phyloP scores from a whole-genome alignment of 23 tunicate genomes.

The Halocynthia aurantium region DNA sequence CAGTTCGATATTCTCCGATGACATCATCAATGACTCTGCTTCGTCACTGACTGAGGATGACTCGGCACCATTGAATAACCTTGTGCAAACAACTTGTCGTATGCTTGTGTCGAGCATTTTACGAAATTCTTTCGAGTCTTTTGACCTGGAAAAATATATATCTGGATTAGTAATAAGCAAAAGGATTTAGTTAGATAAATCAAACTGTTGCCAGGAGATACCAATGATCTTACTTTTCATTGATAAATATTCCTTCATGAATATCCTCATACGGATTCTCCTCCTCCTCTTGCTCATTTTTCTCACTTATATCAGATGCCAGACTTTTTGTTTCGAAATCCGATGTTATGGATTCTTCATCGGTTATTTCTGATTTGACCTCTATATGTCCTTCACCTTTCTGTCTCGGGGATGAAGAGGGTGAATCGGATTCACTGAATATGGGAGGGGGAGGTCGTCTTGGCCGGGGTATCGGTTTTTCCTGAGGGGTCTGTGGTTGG shows the following conservation, averaged over 20 bases:
- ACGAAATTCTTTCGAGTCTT: neutral
- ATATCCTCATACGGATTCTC: conserved; percentile 10
- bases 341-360: no score
- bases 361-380: no score
- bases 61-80: conserved; percentile 44
- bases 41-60: conserved; percentile 41
- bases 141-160: no score
- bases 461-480: neutral
- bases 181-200: no score
- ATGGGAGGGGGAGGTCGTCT: conserved; percentile 1
- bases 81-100: conserved; percentile 38
- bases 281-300: neutral
- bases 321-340: no score
- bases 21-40: neutral
- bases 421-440: neutral
- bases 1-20: neutral
- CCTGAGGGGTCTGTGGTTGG: conserved; percentile 4
- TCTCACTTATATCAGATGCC: no score
- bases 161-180: no score
- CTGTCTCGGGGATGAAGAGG: no score
- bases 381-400: no score
- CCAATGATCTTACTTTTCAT: no score
- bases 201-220: no score
- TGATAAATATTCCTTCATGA: neutral
- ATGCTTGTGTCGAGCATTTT: conserved; percentile 37